Evolutionary conservation across 2,888 invertebrate genomes (phyloP), one percentile per base, ranked within the genome.

Genomic region (Hyppa rectilinea): DNA sequence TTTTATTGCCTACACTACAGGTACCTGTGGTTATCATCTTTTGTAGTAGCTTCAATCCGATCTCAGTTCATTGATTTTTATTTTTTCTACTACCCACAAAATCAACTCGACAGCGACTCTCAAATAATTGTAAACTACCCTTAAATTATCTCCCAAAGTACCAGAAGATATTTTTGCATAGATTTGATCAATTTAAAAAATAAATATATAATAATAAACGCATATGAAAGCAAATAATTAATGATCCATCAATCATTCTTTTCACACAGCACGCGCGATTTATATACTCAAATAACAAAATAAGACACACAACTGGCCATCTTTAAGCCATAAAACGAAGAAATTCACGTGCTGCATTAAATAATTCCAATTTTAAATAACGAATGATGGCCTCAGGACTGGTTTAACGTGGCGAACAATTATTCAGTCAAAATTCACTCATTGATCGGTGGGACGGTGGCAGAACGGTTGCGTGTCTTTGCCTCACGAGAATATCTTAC

Each of bases 401-500:
- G 75, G 85, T 75, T 84, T 76, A 60, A 52, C 69, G 67, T 81
- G 59, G 77, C 70, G 20, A 72, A 55, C 78, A 81, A 85, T 85
- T 81, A 85, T 75, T 75, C 75, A 82, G 85, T 85, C 85, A 81
- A 80, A 83, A 85, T 80, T 78, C 63, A 74, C 68, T 83, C 71
- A 80, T 75, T 83, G 83, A 83, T 83, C 75, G 70, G 69, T 75
- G 71, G 78, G 63, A 71, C 78, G 73, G 75, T 78, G 83, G 83
- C 83, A 70, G 71, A 82, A 85, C 70, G 65, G 58, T 85, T 83
- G 83, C 85, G 81, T 84, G 83, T 63, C 83, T 65, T 72, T 75
- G 77, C 80, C 76, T 75, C 74, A 56, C 58, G 61, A 75, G 73
- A 82, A 82, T 74, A 75, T 82, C 79, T 84, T 84, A 79, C 82